Conservation (phyloP, 1,140 invertebrate genomes). For the Panagrolaimus sp. region DNA sequence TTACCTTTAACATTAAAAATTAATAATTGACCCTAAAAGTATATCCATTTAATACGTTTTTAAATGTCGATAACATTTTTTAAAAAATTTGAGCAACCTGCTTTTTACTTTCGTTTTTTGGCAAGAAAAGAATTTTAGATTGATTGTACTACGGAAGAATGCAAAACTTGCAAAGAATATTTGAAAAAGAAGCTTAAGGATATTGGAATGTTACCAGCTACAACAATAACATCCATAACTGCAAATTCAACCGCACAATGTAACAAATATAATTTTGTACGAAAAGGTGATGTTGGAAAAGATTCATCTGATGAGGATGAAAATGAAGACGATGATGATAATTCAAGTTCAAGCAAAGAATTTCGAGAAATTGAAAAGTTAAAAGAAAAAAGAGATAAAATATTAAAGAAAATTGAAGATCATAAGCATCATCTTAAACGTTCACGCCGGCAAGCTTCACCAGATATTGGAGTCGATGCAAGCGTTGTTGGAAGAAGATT, state of each 20-base stretch:
- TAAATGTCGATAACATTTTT: too few relatives aligned
- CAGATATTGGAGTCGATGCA: neutral
- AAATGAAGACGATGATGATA: neutral
- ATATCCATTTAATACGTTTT: too few relatives aligned
- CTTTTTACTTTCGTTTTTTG: neutral
- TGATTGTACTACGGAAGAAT: neutral
- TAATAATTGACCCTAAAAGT: too few relatives aligned
- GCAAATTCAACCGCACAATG: slow-evolving; percentile 4
- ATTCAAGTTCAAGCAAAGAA: neutral
- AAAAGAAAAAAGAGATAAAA: slow-evolving; percentile 13
- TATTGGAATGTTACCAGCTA: neutral
- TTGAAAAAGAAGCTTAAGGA: neutral
- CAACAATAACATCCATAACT: neutral
- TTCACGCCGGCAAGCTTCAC: neutral
- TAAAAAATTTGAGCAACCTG: neutral
- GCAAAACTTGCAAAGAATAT: neutral
- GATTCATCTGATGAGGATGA: neutral
- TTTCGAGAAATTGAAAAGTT: neutral
- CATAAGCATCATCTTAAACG: neutral
- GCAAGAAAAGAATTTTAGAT: neutral
- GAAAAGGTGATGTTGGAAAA: neutral
- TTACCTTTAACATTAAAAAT: too few relatives aligned
- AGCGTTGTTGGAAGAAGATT: slow-evolving; percentile 18
- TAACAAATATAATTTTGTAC: slow-evolving; percentile 1
- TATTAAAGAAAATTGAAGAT: slow-evolving; percentile 5